Conservation (phyloP, 2,113 vertebrate species). For the Pterocles gutturalis region DNA sequence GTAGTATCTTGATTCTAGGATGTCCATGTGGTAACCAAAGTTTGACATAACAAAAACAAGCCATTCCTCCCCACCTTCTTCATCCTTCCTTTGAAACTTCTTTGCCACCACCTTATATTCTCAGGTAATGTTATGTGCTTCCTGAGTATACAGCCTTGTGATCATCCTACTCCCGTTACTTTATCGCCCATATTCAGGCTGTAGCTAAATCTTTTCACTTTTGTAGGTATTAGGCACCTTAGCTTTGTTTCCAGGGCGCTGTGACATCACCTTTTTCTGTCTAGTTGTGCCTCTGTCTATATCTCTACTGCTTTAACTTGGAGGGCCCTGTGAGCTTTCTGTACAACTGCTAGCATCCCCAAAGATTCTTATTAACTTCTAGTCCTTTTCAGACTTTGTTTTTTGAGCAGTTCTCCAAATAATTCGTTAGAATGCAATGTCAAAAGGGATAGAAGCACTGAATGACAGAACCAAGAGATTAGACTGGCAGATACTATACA, state of each 20-base stretch:
- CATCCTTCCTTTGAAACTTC: neutral
- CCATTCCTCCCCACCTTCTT: neutral
- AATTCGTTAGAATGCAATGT: neutral
- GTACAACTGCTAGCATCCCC: neutral
- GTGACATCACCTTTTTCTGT: neutral
- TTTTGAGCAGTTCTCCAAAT: neutral
- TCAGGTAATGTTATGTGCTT: neutral
- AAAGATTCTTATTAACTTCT: neutral
- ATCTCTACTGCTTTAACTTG: neutral
- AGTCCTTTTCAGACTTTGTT: neutral
- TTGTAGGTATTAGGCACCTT: neutral
- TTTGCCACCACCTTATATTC: neutral
- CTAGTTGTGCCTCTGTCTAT: neutral
- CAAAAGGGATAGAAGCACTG: accelerated
- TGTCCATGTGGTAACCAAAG: neutral
- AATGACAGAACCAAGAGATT: neutral
- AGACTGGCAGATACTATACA: neutral
- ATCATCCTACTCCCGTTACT: neutral
- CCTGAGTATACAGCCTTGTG: neutral
- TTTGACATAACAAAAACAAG: neutral
- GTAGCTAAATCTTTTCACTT: neutral
- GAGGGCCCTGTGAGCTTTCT: neutral
- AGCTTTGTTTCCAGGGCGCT: neutral
- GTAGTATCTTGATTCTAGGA: neutral
- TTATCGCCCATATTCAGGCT: neutral